Evolutionary conservation across 2,113 vertebrate species (phyloP), one percentile per base, ranked within the genome.

Genomic region (Pangasianodon gigas): DNA sequence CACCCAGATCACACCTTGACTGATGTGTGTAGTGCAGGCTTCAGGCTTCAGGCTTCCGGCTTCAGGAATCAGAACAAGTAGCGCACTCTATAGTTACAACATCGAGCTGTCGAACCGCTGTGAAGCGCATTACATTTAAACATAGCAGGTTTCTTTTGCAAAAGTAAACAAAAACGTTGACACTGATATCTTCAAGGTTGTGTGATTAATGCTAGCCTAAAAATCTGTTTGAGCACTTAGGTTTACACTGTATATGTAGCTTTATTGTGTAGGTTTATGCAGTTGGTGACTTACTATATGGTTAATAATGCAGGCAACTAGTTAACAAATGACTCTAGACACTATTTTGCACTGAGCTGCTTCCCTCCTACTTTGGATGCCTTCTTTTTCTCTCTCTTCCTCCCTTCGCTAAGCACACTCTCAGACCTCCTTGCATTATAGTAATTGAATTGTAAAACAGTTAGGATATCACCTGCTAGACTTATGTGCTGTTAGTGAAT

Each of bases 381-480:
- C 74, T 80, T 56, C 54, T 14, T 26, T 44, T 81, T 86, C 56
- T 56, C 67, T 82, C 77, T 54, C 56, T 48, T 46, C 67, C 81
- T 60, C 48, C 26, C 18, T 41, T 62, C 67, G 26, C 37, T 81
- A 81, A 48, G 46, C 84, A 54, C 32, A 58, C 65, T 77, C 65
- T 54, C 83, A 79, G 62, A 92, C 85, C 37, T 88, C 4, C 77
- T 29, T 44, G 58, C 48, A 79, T 91, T 90, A 90, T 62, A 79
- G 81, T 84, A 91, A 91, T 84, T 90, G 9, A 88, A 84, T 90
- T 88, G n/a, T 65, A 86, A 74, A 71, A 52, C 89, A 90, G 91
- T 88, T 51, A 67, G 83, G 89, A 77, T 90, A 71, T 90, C 75
- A 52, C 86, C 86, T 56, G 51, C 65, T 60, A 19, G 62, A 26